phyloP scores from a whole-genome alignment of 2,888 invertebrate genomes.

The Parthenolecanium corni region DNA sequence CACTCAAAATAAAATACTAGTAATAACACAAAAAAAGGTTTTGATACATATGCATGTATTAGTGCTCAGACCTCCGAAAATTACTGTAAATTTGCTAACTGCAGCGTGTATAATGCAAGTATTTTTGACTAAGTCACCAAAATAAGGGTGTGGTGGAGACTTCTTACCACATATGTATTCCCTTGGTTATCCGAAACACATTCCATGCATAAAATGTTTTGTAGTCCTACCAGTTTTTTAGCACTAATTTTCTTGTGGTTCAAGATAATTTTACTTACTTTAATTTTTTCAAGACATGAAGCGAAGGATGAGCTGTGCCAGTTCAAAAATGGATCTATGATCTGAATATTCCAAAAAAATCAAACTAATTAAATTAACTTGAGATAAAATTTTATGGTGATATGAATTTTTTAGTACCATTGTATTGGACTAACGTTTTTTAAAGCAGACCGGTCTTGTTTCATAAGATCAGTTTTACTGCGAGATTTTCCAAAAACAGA shows the following conservation, averaged over 20 bases:
- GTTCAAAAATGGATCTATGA: slow-evolving; percentile 6
- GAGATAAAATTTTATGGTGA: neutral
- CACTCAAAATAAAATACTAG: no score
- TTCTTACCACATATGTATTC: neutral
- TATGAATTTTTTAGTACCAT: neutral
- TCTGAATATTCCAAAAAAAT: neutral
- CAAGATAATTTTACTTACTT: neutral
- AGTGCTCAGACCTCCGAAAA: no score
- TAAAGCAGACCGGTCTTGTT: slow-evolving; percentile 1
- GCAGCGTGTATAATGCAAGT: no score
- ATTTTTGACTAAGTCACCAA: no score
- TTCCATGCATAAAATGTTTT: no score
- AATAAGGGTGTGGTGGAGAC: no score
- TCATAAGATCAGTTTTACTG: slow-evolving; percentile 1
- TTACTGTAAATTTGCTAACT: no score
- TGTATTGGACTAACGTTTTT: neutral
- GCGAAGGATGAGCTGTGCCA: slow-evolving; percentile 9
- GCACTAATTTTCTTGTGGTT: neutral
- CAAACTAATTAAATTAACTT: neutral
- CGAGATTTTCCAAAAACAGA: neutral
- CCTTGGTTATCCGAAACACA: neutral
- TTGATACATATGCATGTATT: no score
- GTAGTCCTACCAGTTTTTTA: no score
- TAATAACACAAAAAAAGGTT: no score
- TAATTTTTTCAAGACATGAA: slow-evolving; percentile 1